Base-by-base conservation (phyloP, 2,113 vertebrate species). In the Hippocampus barbouri region DNA sequence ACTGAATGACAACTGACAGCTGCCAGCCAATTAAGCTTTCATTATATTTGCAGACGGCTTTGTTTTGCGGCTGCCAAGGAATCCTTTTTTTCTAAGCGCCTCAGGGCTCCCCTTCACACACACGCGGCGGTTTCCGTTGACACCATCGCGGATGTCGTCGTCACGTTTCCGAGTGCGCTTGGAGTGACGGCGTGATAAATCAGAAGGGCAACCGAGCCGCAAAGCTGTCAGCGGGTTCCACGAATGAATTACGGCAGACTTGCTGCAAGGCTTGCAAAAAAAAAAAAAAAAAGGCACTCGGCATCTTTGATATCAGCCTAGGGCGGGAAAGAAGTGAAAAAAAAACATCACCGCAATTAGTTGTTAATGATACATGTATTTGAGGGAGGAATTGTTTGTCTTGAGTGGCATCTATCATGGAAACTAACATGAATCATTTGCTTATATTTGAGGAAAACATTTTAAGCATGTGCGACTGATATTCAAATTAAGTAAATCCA, bases 141-240 rank as follows among this genome's bases (percentile, higher is more conserved):
- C 34, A 16, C 21, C 1, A 4, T 41, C 40, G 9, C 18, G 8
- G 21, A 53, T 38, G 45, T 51, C 60, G 71, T 14, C 21, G 43
- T 66, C 40, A 56, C 70, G 30, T 53, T 38, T 66, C 47, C 27
- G 54, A 53, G 54, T 16, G 27, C 38, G 16, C 45, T 51, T 56
- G 14, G 51, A 56, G 25, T 43, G 56, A 66, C 11, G 16, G 41
- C 20, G 66, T 45, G 47, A 73, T 80, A 73, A 80, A 80, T 82
- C 70, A 78, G 18, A 62, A 43, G 63, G 5, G 38, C 27, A 61
- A 66, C 64, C 72, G 15, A 51, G 62, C 66, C 40, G 72, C 69
- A 64, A 76, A 70, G 60, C 71, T 38, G 77, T 75, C 69, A 65
- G 16, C n/a, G 0, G 9, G 10, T n/a, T 61, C 53, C 47, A 62